A percentile compares a stretch with the other conserved stretches of the same genome.
These are phyloP conservation scores for Brachionus calyciflorus DNA, from an alignment of 1,140 invertebrate species.

Conservation along the genomic window DNA sequence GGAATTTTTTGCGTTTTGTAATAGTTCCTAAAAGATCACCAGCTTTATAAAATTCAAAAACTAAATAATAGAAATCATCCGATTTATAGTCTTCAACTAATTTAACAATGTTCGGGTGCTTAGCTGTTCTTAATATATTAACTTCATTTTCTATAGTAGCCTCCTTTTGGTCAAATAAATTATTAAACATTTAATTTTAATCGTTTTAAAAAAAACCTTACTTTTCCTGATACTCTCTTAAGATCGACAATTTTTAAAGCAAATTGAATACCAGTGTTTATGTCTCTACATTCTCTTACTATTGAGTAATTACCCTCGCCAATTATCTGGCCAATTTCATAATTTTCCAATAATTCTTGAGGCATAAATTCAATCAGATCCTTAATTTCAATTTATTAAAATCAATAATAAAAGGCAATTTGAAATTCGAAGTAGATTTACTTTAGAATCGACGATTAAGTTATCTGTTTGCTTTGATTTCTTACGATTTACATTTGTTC, in stretches of 20 bases:
- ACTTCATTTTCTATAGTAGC: slow-evolving; percentile 56
- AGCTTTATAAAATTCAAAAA: slow-evolving; percentile 59
- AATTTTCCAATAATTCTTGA: slow-evolving; percentile 26
- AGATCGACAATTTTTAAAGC: slow-evolving; percentile 44
- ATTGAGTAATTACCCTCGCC: slow-evolving; percentile 45
- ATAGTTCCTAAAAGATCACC: slow-evolving; percentile 61
- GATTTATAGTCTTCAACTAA: slow-evolving; percentile 58
- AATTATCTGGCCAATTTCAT: slow-evolving; percentile 23
- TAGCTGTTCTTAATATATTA: slow-evolving; percentile 55
- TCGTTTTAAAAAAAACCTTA: not conserved
- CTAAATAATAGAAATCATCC: slow-evolving; percentile 52
- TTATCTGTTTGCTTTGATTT: slow-evolving; percentile 16
- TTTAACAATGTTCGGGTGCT: slow-evolving; percentile 59
- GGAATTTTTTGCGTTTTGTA: slow-evolving; percentile 56
- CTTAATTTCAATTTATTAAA: not conserved
- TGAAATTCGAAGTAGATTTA: not conserved
- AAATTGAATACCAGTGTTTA: slow-evolving; percentile 45
- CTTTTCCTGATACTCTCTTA: not conserved
- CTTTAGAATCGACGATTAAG: slow-evolving; percentile 5
- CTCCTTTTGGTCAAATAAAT: no score
- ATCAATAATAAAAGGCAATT: not conserved
- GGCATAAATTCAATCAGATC: not conserved
- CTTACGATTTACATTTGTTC: not conserved
- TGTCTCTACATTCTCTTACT: slow-evolving; percentile 39
- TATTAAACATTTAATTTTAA: no score